Evolutionary conservation across 1,140 invertebrate genomes (phyloP).

Genomic region (Megalonaias nervosa): DNA sequence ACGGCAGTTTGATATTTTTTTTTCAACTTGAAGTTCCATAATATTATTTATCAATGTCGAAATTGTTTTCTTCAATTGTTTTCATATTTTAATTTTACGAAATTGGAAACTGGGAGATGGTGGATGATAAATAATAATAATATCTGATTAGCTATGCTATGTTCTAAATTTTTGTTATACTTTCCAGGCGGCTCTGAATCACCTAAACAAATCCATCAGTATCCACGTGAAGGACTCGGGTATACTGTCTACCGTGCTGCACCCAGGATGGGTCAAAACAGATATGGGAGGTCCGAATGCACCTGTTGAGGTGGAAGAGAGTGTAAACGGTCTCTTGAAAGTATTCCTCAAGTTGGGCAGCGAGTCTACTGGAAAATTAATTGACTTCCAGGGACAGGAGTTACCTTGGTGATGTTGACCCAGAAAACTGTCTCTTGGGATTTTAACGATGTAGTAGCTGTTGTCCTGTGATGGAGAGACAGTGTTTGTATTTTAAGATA

Average conservation of each 20-base stretch:
- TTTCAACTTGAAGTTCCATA: too few relatives aligned
- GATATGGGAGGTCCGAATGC: constrained; percentile 89
- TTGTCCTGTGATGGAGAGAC: too few relatives aligned
- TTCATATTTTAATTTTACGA: too few relatives aligned
- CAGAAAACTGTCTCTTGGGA: too few relatives aligned
- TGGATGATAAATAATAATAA: too few relatives aligned
- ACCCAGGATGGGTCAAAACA: constrained; percentile 94
- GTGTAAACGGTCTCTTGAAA: constrained; percentile 4
- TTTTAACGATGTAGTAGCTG: too few relatives aligned
- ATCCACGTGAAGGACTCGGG: constrained; percentile 83
- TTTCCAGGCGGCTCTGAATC: constrained; percentile 86
- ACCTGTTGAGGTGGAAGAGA: neutral
- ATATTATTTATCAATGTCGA: too few relatives aligned
- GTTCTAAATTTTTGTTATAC: neutral
- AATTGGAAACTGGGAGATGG: too few relatives aligned
- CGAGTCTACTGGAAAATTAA: constrained; percentile 22
- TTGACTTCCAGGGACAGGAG: constrained; percentile 18
- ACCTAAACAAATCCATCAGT: constrained; percentile 88
- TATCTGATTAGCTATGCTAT: too few relatives aligned
- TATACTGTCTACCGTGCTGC: constrained; percentile 83
- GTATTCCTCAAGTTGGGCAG: neutral
- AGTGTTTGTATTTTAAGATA: too few relatives aligned
- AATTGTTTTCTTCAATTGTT: too few relatives aligned
- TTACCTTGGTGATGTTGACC: constrained; percentile 13
- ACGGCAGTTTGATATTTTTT: too few relatives aligned